Conservation (phyloP, 2,888 invertebrate species). For the Laothoe populi region DNA sequence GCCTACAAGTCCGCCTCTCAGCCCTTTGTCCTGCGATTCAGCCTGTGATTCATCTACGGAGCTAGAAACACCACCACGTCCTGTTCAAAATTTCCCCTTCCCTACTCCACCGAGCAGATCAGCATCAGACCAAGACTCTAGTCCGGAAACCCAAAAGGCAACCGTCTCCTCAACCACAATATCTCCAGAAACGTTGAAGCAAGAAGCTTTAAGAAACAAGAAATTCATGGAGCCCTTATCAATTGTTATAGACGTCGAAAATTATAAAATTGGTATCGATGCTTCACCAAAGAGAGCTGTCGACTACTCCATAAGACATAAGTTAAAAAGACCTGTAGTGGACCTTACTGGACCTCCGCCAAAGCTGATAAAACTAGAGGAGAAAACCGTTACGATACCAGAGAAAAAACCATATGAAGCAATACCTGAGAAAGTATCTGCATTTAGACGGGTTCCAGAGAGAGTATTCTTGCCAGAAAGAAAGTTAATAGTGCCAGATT, state of each 20-base stretch:
- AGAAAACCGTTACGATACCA: constrained; percentile 43
- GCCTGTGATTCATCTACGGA: constrained; percentile 87
- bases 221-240: constrained; percentile 77
- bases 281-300: constrained; percentile 79
- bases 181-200: constrained; percentile 70
- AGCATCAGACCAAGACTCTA: constrained; percentile 82
- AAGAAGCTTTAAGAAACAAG: constrained; percentile 64
- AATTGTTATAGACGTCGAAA: constrained; percentile 79
- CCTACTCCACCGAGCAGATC: constrained; percentile 86
- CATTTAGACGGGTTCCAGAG: constrained; percentile 58
- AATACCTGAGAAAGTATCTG: constrained; percentile 54
- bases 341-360: constrained; percentile 61
- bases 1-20: constrained; percentile 88
- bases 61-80: constrained; percentile 80
- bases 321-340: constrained; percentile 67
- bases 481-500: constrained; percentile 64
- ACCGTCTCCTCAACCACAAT: constrained; percentile 84
- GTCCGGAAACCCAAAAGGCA: constrained; percentile 78
- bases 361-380: constrained; percentile 61
- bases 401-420: constrained; percentile 39
- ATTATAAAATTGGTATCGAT: constrained; percentile 78
- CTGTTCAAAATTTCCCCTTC: constrained; percentile 72
- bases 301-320: constrained; percentile 75
- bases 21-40: constrained; percentile 89
- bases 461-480: constrained; percentile 49